Conservation (phyloP, 2,888 invertebrate genomes). For the Drosophila vallismaia region DNA sequence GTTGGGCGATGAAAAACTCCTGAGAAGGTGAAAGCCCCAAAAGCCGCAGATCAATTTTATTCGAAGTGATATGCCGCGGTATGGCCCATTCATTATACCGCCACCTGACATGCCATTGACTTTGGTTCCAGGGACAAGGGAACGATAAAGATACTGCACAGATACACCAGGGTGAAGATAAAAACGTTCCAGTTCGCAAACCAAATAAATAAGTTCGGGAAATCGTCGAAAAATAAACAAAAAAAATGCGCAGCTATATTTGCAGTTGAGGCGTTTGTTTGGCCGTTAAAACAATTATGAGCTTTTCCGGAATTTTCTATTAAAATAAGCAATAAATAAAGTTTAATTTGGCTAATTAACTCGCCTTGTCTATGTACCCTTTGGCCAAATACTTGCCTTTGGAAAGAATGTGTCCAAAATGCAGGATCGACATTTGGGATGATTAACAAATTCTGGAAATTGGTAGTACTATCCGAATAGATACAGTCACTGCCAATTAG, state of each 20-base stretch:
- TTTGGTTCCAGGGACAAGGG: conserved; percentile 5
- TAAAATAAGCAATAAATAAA: neutral
- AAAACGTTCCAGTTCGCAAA: conserved; percentile 6
- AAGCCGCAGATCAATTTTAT: conserved; percentile 48
- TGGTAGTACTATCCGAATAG: neutral
- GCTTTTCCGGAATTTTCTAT: conserved; percentile 26
- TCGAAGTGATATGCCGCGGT: conserved; percentile 37
- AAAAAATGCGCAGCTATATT: conserved; percentile 30
- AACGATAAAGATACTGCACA: neutral
- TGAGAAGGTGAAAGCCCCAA: neutral
- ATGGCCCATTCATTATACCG: conserved; percentile 35
- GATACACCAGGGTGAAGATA: neutral
- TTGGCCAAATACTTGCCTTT: no score
- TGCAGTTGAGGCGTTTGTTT: conserved; percentile 69
- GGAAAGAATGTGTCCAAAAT: no score
- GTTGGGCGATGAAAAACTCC: neutral
- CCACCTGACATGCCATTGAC: conserved; percentile 37
- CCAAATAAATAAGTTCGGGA: conserved; percentile 22
- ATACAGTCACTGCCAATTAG: conserved; percentile 50
- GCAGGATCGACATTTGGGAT: neutral
- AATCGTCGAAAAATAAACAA: conserved; percentile 1
- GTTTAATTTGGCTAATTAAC: neutral
- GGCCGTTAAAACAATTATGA: conserved; percentile 62
- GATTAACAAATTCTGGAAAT: conserved; percentile 1
- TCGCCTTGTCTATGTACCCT: neutral